Percentiles rank a stretch among this genome's conserved stretches.
phyloP scores from a whole-genome alignment of 2,888 invertebrate genomes.

The Napeogenes sylphis region DNA sequence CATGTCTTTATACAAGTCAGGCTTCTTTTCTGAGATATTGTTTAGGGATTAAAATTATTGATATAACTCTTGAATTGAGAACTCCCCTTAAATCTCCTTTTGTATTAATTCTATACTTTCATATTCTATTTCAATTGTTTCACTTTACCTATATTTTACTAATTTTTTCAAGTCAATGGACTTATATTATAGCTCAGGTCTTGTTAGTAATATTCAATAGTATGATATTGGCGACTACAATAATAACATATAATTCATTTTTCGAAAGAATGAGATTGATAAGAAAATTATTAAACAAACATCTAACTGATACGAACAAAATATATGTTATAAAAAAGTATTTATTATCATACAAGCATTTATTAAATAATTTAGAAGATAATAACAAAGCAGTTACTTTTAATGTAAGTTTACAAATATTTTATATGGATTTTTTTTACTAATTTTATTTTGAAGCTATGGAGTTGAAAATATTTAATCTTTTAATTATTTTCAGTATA shows the following conservation, averaged over 20 bases:
- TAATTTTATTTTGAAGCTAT: background rate
- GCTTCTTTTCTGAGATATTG: background rate
- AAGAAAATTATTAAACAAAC: background rate
- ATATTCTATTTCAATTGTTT: background rate
- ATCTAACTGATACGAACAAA: background rate
- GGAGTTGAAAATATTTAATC: background rate
- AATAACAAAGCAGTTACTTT: background rate
- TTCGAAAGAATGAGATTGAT: background rate
- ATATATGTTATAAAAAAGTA: background rate
- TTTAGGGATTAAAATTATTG: background rate
- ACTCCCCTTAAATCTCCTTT: background rate
- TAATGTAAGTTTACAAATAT: background rate
- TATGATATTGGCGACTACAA: background rate
- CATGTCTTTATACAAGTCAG: background rate
- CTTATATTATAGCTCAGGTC: too few species aligned
- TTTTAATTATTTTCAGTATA: background rate
- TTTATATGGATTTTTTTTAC: background rate
- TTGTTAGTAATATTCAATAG: background rate
- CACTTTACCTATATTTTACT: background rate
- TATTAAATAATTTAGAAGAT: slow-evolving; percentile 1
- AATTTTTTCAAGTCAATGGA: background rate
- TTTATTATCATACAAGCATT: slow-evolving; percentile 5
- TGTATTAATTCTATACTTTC: background rate
- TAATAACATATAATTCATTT: background rate
- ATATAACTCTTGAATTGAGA: background rate